Percentiles rank a stretch among this genome's conserved stretches.
These are phyloP conservation scores for Hydrotaea cyrtoneurina DNA, from an alignment of 2,888 invertebrate species.

Conservation along the genomic window DNA sequence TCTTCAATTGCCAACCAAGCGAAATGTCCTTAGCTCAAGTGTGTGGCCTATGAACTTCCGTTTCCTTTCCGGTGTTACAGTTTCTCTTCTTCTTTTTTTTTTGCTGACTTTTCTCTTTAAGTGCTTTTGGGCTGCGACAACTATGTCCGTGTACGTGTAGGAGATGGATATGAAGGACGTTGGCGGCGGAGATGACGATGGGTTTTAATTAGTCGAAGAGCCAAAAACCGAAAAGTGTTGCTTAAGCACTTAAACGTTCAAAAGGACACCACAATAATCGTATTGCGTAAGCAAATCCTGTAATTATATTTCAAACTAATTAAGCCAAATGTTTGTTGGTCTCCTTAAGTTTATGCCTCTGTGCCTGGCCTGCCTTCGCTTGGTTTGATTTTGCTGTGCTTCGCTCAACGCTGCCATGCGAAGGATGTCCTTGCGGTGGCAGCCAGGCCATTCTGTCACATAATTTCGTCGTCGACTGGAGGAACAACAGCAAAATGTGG, in stretches of 20 bases:
- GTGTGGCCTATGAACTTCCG: background rate
- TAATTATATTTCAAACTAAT: conserved; percentile 38
- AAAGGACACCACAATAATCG: conserved; percentile 58
- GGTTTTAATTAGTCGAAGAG: conserved; percentile 49
- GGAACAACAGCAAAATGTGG: background rate
- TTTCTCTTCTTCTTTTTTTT: background rate
- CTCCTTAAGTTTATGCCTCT: background rate
- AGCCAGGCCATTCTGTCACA: conserved; percentile 3
- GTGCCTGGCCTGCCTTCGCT: background rate
- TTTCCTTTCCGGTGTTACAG: background rate
- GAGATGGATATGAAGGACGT: too few relatives aligned
- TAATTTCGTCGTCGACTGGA: background rate
- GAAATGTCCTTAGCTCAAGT: background rate
- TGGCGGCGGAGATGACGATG: background rate
- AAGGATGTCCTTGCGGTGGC: background rate
- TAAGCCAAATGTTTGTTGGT: conserved; percentile 12
- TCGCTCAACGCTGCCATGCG: background rate
- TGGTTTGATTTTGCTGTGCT: background rate
- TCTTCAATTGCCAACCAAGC: background rate
- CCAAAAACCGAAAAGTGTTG: conserved; percentile 51
- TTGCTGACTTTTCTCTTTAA: conserved; percentile 15
- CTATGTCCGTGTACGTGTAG: background rate
- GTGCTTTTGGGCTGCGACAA: background rate
- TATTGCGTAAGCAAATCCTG: conserved; percentile 67
- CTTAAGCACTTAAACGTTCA: conserved; percentile 31